These are phyloP conservation scores for Delichon dasypus DNA, from an alignment of 2,797 vertebrate genomes.

Conservation along the genomic window DNA sequence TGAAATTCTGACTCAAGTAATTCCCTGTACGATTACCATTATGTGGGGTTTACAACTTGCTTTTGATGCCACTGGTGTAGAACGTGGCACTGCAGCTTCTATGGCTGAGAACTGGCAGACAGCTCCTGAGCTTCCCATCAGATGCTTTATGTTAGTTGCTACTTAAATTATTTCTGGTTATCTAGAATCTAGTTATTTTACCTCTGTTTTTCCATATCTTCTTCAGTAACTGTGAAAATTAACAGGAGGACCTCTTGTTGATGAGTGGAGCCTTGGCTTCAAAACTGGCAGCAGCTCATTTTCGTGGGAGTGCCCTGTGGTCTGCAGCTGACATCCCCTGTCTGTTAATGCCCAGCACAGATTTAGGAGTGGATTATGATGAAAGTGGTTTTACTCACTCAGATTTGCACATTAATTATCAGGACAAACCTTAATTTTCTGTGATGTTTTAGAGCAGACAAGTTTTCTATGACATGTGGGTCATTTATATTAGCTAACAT, in stretches of 20 bases:
- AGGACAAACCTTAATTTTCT: neutral
- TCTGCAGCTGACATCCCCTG: neutral
- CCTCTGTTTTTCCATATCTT: neutral
- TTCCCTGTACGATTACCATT: neutral
- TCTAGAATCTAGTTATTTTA: neutral
- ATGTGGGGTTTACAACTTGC: neutral
- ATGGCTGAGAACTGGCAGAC: neutral
- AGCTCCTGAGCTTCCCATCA: neutral
- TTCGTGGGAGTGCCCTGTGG: neutral
- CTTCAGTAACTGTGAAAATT: neutral
- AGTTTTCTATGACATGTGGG: neutral
- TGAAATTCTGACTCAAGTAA: neutral
- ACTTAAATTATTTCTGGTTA: neutral
- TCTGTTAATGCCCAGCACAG: neutral
- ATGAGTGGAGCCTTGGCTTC: neutral
- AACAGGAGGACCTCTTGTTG: neutral
- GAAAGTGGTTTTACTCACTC: neutral
- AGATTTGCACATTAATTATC: neutral
- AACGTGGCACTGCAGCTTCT: neutral
- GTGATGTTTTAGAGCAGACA: neutral
- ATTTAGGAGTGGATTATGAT: neutral
- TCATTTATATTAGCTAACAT: neutral
- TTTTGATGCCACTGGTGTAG: neutral
- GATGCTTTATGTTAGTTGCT: neutral
- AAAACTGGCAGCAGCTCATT: neutral